Evolutionary conservation across 2,888 invertebrate genomes (phyloP), one percentile per base, ranked within the genome.

Genomic region (Heliconius erato): DNA sequence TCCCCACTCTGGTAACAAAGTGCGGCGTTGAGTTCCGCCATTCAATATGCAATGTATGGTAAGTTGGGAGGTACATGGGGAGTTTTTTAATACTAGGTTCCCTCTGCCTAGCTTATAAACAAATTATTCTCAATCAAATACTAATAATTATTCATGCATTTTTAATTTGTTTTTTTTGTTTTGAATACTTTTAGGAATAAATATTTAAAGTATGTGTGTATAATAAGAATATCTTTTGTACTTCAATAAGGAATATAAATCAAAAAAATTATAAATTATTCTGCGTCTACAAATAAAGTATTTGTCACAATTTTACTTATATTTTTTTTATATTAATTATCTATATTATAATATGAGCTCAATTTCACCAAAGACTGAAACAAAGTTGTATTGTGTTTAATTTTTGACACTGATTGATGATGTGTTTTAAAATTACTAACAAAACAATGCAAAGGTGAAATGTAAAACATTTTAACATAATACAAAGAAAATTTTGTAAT

Each of bases 331-430:
- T 44, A 78, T 67, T 40, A 40, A 28, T 76, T n/a, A 23, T 67
- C 26, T 12, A 32, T 86, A 87, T 88, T 19, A 88, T 40, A 11
- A 11, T 40, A 40, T 91, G 87, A 89, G 94, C 94, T 94, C 94
- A 94, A 94, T 89, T 86, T 91, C 89, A 91, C 94, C 94, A 94
- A 94, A 95, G 95, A 95, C 93, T 92, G 92, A 81, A 81, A 68
- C 63, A 54, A 76, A 82, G 65, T 82, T 82, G 79, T 77, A 9
- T 82, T 82, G 77, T 79, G 63, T 76, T 76, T 23, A 23, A 26
- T 65, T 5, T 67, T 5, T 26, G 44, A 44, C 71, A 44, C 49
- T 69, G 40, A 69, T 72, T 49, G 26, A 44, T 44, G 6, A 72
- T 44, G 7, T 26, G 16, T 72, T 26, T 44, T 2, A 40, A n/a